These are phyloP conservation scores for Numida meleagris DNA, from an alignment of 2,113 vertebrate genomes.

Conservation along the genomic window DNA sequence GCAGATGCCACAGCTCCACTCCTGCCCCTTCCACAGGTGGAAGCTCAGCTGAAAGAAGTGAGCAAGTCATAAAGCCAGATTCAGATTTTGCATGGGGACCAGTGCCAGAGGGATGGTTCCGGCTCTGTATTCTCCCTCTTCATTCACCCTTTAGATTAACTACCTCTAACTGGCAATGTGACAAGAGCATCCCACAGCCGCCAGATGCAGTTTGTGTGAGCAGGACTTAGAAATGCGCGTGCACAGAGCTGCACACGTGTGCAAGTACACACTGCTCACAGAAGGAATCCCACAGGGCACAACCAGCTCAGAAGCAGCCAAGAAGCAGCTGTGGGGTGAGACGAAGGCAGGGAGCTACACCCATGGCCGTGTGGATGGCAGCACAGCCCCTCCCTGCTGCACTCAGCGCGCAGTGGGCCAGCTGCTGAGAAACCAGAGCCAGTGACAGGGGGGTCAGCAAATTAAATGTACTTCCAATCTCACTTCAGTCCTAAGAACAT, in stretches of 20 bases:
- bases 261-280: not conserved
- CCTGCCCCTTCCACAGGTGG: not conserved
- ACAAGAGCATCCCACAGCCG: not conserved
- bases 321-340: not conserved
- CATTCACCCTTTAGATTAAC: not conserved
- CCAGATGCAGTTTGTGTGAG: not conserved
- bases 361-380: accelerated
- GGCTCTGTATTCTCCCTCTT: not conserved
- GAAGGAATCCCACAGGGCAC: not conserved
- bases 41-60: slow-evolving; percentile 20
- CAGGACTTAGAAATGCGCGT: not conserved
- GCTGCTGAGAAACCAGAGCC: not conserved
- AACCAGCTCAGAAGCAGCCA: not conserved
- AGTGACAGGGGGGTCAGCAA: not conserved
- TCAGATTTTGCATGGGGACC: not conserved
- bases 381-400: not conserved
- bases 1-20: not conserved
- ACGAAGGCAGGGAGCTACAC: not conserved
- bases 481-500: not conserved
- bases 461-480: not conserved
- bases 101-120: not conserved
- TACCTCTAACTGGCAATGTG: not conserved
- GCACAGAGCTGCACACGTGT: not conserved
- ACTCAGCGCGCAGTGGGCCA: not conserved
- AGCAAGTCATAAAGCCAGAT: not conserved